Evolutionary conservation across 2,113 vertebrate genomes (phyloP).

Genomic region (zebrafish (Danio rerio)): DNA sequence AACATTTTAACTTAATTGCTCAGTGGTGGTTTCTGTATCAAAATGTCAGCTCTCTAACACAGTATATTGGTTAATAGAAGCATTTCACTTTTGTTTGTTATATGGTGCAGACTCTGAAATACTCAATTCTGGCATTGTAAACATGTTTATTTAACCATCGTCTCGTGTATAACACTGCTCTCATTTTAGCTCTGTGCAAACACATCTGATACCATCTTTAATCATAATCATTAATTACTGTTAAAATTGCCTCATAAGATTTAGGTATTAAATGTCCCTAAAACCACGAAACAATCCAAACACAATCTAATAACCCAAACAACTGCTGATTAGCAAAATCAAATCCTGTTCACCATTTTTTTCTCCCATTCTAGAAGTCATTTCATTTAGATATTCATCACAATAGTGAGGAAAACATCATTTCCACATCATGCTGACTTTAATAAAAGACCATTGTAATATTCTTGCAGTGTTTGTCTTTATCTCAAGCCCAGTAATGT

Average conservation of each 20-base stretch:
- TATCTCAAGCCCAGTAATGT: background rate
- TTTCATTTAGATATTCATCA: background rate
- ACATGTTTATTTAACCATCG: too few species aligned
- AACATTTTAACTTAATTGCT: constrained; percentile 27
- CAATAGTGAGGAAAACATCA: background rate
- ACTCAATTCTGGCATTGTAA: background rate
- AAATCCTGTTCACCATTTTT: background rate
- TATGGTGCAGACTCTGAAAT: background rate
- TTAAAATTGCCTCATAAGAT: too few species aligned
- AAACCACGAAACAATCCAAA: background rate
- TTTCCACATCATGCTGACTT: background rate
- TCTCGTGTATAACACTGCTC: too few species aligned
- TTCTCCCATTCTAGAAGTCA: background rate
- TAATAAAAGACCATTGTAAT: background rate
- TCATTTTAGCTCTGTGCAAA: too few species aligned
- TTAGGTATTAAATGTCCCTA: too few species aligned
- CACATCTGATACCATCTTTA: too few species aligned
- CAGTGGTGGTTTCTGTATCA: background rate
- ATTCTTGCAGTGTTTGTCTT: background rate
- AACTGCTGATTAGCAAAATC: background rate
- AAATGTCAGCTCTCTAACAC: background rate
- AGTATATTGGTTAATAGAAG: background rate
- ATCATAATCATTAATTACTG: too few species aligned
- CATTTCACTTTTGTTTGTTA: background rate
- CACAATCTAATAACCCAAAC: background rate